These are phyloP conservation scores for Toxotes jaculatrix DNA, from an alignment of 2,113 vertebrate genomes.

Conservation along the genomic window DNA sequence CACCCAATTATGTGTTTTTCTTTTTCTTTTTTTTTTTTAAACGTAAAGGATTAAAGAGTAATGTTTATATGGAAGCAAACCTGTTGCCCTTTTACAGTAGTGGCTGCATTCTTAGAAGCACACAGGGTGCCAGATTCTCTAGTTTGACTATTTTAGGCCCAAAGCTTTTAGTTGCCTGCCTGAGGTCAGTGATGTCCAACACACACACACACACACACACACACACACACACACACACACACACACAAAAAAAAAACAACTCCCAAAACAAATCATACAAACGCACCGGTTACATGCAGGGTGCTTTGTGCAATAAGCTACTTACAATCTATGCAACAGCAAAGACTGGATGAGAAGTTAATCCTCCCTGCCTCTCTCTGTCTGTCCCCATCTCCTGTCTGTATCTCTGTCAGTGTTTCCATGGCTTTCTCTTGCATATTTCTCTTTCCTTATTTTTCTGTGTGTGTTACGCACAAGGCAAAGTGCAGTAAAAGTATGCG, in stretches of 20 bases:
- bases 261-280: slow-evolving; percentile 77
- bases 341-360: slow-evolving; percentile 84
- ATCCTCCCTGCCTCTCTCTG: slow-evolving; percentile 63
- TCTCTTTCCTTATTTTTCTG: neutral
- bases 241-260: slow-evolving; percentile 15
- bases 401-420: slow-evolving; percentile 26
- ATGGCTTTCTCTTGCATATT: slow-evolving; percentile 7
- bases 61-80: slow-evolving; percentile 20
- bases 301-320: slow-evolving; percentile 83
- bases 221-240: slow-evolving; percentile 31
- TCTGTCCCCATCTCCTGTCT: slow-evolving; percentile 14
- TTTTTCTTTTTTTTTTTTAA: neutral
- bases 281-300: slow-evolving; percentile 73
- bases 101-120: slow-evolving; percentile 29
- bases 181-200: slow-evolving; percentile 60
- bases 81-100: slow-evolving; percentile 35
- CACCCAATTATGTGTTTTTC: neutral
- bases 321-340: slow-evolving; percentile 82
- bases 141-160: slow-evolving; percentile 65
- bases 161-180: slow-evolving; percentile 68
- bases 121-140: slow-evolving; percentile 43
- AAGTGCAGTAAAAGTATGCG: neutral
- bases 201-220: slow-evolving; percentile 44
- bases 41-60: slow-evolving; percentile 34
- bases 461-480: neutral